These are phyloP conservation scores for Trematocara zebra DNA, from an alignment of 2,113 vertebrate genomes.

Conservation along the genomic window DNA sequence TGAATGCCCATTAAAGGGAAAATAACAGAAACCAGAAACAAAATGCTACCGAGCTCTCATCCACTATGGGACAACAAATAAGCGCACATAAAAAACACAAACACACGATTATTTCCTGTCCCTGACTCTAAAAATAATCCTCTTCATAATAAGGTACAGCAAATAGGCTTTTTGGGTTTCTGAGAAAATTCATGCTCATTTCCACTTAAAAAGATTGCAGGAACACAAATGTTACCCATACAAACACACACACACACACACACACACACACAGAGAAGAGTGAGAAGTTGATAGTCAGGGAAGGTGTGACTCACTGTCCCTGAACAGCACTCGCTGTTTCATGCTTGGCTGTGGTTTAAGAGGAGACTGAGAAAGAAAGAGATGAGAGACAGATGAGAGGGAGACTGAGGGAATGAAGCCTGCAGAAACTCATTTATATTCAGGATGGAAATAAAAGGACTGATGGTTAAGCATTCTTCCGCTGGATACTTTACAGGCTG, in stretches of 20 bases:
- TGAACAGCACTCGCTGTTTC: constrained; percentile 1
- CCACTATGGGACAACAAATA: not conserved
- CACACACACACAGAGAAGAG: not conserved
- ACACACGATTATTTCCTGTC: not conserved
- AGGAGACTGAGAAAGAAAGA: not conserved
- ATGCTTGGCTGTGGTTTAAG: constrained; percentile 12
- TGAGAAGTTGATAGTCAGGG: not conserved
- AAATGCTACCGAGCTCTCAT: not conserved
- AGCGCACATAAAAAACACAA: not conserved
- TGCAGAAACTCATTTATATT: constrained; percentile 43
- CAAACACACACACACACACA: not conserved
- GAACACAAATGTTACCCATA: not conserved
- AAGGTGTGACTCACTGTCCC: constrained; percentile 22
- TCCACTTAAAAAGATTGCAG: constrained; percentile 24
- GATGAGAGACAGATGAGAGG: constrained; percentile 35
- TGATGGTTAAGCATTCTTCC: constrained; percentile 33
- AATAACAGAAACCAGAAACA: not conserved
- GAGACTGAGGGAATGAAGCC: constrained; percentile 4
- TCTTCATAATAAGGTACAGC: constrained; percentile 11
- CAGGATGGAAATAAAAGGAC: constrained; percentile 40
- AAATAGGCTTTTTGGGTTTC: not conserved
- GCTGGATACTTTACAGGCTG: constrained; percentile 27
- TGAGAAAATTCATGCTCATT: constrained; percentile 8
- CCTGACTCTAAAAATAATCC: constrained; percentile 15
- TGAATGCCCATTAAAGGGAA: constrained; percentile 9